Evolutionary conservation across 1,140 invertebrate genomes (phyloP), one percentile per base, ranked within the genome.

Genomic region (Protaetia brevitarsis): DNA sequence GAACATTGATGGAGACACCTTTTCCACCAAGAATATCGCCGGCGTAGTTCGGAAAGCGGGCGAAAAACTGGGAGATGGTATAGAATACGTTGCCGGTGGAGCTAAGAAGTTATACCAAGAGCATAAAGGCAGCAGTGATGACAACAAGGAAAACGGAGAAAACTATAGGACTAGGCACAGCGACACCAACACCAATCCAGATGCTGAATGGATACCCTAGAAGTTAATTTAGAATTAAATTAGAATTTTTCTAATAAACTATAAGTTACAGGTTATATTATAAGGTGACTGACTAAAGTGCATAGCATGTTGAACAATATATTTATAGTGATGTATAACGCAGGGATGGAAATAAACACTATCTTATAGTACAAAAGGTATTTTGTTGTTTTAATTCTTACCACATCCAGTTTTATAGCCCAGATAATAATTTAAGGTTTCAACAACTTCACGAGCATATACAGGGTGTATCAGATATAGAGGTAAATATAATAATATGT

Each of bases 1-100:
- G 37, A 86, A 87, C 71, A 85, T 92, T 45, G 85, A 92, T 68
- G 87, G 87, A 0, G 82, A 89, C 3, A 93, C 91, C 0, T 90
- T 93, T 73, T 88, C 85, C 0, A 80, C 88, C 0, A 82, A 88
- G 62, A 89, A 85, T 68, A 81, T 91, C n/a, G 89, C 86, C 0
- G 82, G 84, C 6, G 85, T 84, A 1, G 85, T 91, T 0, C 82
- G 86, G 28, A 90, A 88, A 75, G 88, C 88, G 29, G 89, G 89
- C 0, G 85, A 86, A 51, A 88, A 86, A 72, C 82, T 91, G 27
- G 88, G 89, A 26, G 84, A 86, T 68, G 86, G 85, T 7, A 80
- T 86, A 7, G 82, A 87, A 66, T 84, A 81, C 74, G 78, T 84
- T 3, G 80, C 81, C 0, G 77, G 81, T 0, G 77, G 82, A 0